Conservation (phyloP, 92 coral and sea anemone genomes). For the Epizoanthus scotinus region DNA sequence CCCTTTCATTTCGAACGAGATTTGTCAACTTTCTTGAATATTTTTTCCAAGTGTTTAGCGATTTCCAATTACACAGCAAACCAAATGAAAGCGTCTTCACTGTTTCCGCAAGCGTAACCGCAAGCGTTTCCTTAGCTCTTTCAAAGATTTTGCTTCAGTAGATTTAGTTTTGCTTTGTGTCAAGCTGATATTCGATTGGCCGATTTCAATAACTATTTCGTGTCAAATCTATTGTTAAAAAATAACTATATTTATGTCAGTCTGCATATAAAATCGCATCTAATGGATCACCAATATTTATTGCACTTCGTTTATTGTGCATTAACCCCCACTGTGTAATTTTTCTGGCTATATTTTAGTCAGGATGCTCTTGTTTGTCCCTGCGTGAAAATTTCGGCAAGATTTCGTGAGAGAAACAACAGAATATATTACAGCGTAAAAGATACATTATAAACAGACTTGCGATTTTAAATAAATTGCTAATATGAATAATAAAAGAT, state of each 20-base stretch:
- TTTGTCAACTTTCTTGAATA: neutral
- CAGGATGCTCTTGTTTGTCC: too few species aligned
- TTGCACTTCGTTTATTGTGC: neutral
- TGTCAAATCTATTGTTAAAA: neutral
- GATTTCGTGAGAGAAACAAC: too few species aligned
- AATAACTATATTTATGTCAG: neutral
- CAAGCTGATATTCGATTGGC: neutral
- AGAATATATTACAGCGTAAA: too few species aligned
- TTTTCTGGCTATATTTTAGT: too few species aligned
- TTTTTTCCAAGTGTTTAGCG: neutral
- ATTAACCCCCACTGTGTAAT: too few species aligned
- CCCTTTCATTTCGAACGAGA: slow-evolving; percentile 12
- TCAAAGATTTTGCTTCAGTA: neutral
- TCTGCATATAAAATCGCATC: neutral
- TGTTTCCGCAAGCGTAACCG: neutral
- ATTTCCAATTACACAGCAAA: neutral
- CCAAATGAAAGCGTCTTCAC: neutral
- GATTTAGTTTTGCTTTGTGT: neutral
- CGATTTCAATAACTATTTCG: neutral
- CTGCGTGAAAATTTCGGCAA: too few species aligned
- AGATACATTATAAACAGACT: too few species aligned
- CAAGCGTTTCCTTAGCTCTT: slow-evolving; percentile 6
- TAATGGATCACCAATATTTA: slow-evolving; percentile 11
- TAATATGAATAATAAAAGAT: too few species aligned
- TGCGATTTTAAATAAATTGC: too few species aligned